These are phyloP conservation scores for Aradophagus sp. DNA, from an alignment of 1,140 invertebrate species.

Conservation along the genomic window DNA sequence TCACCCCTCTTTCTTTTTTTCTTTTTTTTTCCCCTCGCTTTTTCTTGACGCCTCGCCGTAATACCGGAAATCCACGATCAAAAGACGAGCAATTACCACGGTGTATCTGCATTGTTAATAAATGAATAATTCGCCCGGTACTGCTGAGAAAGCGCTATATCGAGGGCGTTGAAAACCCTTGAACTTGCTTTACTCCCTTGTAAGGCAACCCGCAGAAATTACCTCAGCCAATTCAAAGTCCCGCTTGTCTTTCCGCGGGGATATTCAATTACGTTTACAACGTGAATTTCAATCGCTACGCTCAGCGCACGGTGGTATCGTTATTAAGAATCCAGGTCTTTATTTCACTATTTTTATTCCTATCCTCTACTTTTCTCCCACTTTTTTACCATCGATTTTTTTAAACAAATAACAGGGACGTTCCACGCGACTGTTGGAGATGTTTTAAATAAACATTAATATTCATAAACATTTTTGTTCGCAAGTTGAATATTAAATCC, in stretches of 20 bases:
- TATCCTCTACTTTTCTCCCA: no score
- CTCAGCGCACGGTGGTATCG: constrained; percentile 30
- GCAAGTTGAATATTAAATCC: no score
- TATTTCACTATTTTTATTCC: no score
- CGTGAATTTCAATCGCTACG: constrained; percentile 34
- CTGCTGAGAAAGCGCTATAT: constrained; percentile 48
- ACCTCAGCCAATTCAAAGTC: constrained; percentile 46
- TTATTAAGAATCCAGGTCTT: constrained; percentile 45
- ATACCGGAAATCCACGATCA: constrained; percentile 56
- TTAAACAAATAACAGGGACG: no score
- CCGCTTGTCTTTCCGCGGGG: constrained; percentile 44
- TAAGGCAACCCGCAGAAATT: constrained; percentile 38
- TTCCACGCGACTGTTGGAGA: no score
- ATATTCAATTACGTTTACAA: constrained; percentile 46
- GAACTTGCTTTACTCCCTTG: constrained; percentile 40
- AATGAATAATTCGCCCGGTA: constrained; percentile 56
- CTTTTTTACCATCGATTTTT: no score
- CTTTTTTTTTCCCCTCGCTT: constrained; percentile 12
- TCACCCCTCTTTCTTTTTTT: no score
- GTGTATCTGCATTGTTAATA: constrained; percentile 57
- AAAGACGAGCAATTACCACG: constrained; percentile 52
- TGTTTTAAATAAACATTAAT: no score
- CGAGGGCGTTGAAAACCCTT: constrained; percentile 52
- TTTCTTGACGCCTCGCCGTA: constrained; percentile 25
- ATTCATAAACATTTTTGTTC: no score